These are phyloP conservation scores for Phaedon cochleariae DNA, from an alignment of 2,888 invertebrate species.

Conservation along the genomic window DNA sequence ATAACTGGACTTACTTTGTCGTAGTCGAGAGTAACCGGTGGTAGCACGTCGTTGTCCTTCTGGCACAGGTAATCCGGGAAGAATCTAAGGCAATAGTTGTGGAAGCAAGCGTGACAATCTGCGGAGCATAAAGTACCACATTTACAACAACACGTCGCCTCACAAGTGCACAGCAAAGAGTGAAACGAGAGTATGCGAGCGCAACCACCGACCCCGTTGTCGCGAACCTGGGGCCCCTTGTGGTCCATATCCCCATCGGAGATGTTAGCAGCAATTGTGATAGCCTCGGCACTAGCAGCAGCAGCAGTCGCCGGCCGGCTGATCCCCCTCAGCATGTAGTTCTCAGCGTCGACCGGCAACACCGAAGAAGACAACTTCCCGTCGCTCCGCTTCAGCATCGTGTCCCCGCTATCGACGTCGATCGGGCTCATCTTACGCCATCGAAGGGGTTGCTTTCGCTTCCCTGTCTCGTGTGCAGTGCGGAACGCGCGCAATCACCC, in stretches of 20 bases:
- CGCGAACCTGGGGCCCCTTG: conserved; percentile 30
- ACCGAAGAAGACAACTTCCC: conserved; percentile 48
- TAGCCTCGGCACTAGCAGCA: conserved; percentile 27
- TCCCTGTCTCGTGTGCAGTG: neutral
- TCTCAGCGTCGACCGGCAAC: conserved; percentile 63
- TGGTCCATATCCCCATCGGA: conserved; percentile 44
- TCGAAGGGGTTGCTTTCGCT: no score
- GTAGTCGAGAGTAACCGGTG: conserved; percentile 58
- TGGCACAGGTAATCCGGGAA: conserved; percentile 60
- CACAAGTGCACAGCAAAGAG: conserved; percentile 62
- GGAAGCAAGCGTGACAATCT: conserved; percentile 74
- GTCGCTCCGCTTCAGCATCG: conserved; percentile 57
- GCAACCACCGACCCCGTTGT: conserved; percentile 53
- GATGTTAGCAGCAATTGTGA: no score
- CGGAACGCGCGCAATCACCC: no score
- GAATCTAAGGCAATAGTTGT: conserved; percentile 66
- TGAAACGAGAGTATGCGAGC: conserved; percentile 64
- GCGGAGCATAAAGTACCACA: conserved; percentile 69
- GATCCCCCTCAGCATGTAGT: conserved; percentile 65
- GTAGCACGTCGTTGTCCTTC: conserved; percentile 57
- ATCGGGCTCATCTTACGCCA: conserved; percentile 53
- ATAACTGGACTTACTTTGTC: conserved; percentile 64
- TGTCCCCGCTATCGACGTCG: conserved; percentile 50
- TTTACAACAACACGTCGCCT: conserved; percentile 68
- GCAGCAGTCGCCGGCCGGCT: conserved; percentile 49